Base-by-base conservation (phyloP, 2,113 vertebrate species). In the Mustelus asterias region DNA sequence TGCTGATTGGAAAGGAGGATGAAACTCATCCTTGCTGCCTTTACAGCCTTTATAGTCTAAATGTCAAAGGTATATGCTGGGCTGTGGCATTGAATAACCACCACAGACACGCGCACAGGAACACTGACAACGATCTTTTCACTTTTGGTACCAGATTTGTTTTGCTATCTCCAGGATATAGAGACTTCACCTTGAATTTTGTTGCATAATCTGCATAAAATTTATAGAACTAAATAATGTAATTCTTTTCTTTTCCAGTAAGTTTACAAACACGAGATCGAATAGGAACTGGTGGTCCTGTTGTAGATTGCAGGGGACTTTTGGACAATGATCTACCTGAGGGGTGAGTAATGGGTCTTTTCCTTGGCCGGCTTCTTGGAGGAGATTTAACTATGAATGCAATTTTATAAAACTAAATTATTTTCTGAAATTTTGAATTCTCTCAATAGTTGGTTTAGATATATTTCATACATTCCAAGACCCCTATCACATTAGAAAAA, bases 231-330 rank as follows among this genome's bases (percentile, higher is more conserved):
- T 54, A 26, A 72, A 37, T 8, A 26, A 33, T 72, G 67, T 18
- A 44, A 54, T 54, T 48, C 33, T 16, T 1, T 0, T 95, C n/a
- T 96, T 88, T 98, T 98, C 83, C 96, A 99, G 99, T 99, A 97
- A 99, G 99, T 97, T 98, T 99, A 97, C 99, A 99, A 98, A 99
- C 99, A 1, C 98, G 99, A 97, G 99, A 99, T 97, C 98, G 99
- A 96, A 99, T 99, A 96, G 99, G 99, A 97, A 98, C 98, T 11
- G 99, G 99, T 85, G 99, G 99, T 10, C 98, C 99, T 2, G 99
- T 99, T 96, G 99, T 99, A 96, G 99, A 99, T 97, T 99, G 99
- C 97, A 97, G 99, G 97, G 99, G 98, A 92, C 98, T 99, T 96
- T 96, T 99, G 96, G 99, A 99, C 96, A 99, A 99, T 97, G 99